A percentile compares a stretch with the other conserved stretches of the same genome.
These are phyloP conservation scores for Opisthocomus hoazin DNA, from an alignment of 2,113 vertebrate genomes.

Conservation along the genomic window DNA sequence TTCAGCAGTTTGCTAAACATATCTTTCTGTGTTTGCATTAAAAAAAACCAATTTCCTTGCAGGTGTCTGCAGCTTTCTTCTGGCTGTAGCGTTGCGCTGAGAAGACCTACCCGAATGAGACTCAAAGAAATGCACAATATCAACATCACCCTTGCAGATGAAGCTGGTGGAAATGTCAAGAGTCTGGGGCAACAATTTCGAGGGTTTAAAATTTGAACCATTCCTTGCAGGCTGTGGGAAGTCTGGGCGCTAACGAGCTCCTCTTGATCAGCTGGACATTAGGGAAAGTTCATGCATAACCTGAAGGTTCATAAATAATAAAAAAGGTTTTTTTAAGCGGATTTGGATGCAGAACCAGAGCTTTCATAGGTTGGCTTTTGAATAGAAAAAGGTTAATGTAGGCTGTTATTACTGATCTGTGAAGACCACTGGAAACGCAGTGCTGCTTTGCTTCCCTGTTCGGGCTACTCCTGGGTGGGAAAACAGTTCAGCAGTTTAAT, in stretches of 20 bases:
- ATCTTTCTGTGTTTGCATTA: neutral
- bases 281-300: slow-evolving; percentile 33
- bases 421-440: neutral
- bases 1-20: neutral
- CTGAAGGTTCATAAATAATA: slow-evolving; percentile 15
- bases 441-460: neutral
- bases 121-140: neutral
- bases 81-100: neutral
- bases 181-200: neutral
- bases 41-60: neutral
- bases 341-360: neutral
- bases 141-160: neutral
- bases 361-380: neutral
- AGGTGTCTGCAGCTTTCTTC: neutral
- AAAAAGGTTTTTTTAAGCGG: neutral
- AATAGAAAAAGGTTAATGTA: slow-evolving; percentile 32
- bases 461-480: neutral
- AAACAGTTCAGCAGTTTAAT: neutral
- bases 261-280: neutral
- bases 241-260: neutral
- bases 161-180: slow-evolving; percentile 7
- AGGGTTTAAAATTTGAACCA: neutral
- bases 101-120: neutral
- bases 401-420: neutral
- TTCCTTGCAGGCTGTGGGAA: neutral